Evolutionary conservation across 2,797 vertebrate species (phyloP), one percentile per base, ranked within the genome.

Genomic region (Enteromius viviparus): DNA sequence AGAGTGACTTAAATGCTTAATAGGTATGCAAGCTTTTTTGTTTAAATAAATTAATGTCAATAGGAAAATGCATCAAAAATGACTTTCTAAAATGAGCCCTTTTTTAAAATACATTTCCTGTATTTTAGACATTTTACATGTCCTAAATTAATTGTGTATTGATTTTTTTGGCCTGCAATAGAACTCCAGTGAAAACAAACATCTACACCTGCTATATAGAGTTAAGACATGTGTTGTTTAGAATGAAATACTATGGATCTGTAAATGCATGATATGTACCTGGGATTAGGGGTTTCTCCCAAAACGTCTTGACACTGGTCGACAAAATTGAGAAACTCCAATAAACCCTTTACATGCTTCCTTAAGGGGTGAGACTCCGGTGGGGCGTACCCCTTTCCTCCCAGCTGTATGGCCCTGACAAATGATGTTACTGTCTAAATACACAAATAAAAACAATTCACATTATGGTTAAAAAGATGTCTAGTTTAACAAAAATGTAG

Each of bases 221-320:
- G 23, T 62, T 62, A 26, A 62, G 58, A 55, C 8, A 55, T 55
- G 9, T n/a, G 53, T 10, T n/a, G 53, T 55, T 40, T 40, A 10
- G 40, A 49, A 49, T 4, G 4, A 14, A 49, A 49, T 17, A 17
- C 47, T 49, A 49, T 14, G 14, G 47, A 49, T 49, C 3, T 49
- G 15, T 40, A 9, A n/a, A 53, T 23, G 55, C n/a, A 23, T 58
- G 21, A 23, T 11, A 58, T 3, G 0, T 96, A 99, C 98, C 97
- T 96, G 89, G 97, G 93, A 92, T 96, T 93, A 29, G 93, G 88
- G 81, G 89, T 90, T 91, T 98, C 96, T 88, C 97, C 97, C 82
- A 99, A 86, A 78, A 98, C 94, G 89, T 98, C 97, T 84, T 97
- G 94, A 88, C 99, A 91, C 87, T 95, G 95, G 92, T 99, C 97